A percentile compares a stretch with the other conserved stretches of the same genome.
Evolutionary conservation across 1,140 invertebrate genomes (phyloP).

Genomic region (Thalassaphorura encarpata): DNA sequence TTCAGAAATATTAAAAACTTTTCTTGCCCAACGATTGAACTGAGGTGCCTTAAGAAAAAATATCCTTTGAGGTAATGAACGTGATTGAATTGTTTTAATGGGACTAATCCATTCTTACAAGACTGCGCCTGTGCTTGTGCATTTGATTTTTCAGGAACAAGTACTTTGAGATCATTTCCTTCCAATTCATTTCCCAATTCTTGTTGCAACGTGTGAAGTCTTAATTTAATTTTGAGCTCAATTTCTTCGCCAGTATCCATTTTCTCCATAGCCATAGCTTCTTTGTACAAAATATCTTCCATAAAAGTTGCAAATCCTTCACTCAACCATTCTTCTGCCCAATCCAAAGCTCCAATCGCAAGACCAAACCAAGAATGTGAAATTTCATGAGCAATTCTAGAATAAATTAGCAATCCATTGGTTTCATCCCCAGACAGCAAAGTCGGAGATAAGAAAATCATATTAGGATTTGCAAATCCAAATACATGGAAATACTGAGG

Average conservation of each 20-base stretch:
- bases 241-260: constrained; percentile 21
- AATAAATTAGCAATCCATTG: constrained; percentile 30
- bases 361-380: constrained; percentile 42
- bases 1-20: constrained; percentile 37
- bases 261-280: constrained; percentile 31
- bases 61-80: constrained; percentile 43
- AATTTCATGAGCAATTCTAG: constrained; percentile 39
- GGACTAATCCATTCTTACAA: constrained; percentile 43
- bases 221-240: constrained; percentile 34
- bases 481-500: constrained; percentile 39
- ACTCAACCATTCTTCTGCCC: constrained; percentile 45
- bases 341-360: constrained; percentile 40
- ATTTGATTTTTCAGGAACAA: constrained; percentile 32
- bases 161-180: constrained; percentile 31
- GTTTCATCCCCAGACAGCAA: constrained; percentile 35
- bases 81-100: constrained; percentile 41
- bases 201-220: constrained; percentile 35
- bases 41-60: constrained; percentile 38
- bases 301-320: constrained; percentile 43
- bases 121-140: constrained; percentile 18
- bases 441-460: constrained; percentile 41
- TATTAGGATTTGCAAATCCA: constrained; percentile 41
- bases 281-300: constrained; percentile 38
- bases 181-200: constrained; percentile 37
- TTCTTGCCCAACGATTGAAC: constrained; percentile 31